Evolutionary conservation across 2,113 vertebrate genomes (phyloP).

Genomic region (Leptodactylus fuscus): DNA sequence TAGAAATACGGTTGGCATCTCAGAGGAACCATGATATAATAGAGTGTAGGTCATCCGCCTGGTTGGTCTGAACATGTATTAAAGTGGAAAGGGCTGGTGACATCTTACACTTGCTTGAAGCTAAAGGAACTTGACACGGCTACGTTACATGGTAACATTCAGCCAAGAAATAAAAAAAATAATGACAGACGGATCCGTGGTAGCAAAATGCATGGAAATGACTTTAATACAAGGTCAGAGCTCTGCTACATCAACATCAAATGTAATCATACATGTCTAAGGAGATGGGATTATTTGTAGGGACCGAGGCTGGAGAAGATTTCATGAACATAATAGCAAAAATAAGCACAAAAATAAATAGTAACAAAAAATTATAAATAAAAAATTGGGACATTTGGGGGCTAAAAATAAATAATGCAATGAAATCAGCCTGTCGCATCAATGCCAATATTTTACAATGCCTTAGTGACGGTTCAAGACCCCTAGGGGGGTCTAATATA

Average conservation of each 20-base stretch:
- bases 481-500: too few relatives aligned
- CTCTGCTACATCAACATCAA: neutral
- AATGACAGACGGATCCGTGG: neutral
- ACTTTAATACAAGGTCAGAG: conserved; percentile 12
- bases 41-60: conserved; percentile 7
- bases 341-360: neutral
- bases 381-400: too few relatives aligned
- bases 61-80: neutral
- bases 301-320: neutral
- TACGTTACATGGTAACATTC: conserved; percentile 7
- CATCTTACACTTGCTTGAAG: neutral
- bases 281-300: neutral
- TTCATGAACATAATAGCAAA: neutral
- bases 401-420: too few relatives aligned
- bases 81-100: conserved; percentile 1
- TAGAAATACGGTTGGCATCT: neutral
- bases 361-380: neutral
- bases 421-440: too few relatives aligned
- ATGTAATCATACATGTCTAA: neutral
- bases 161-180: neutral
- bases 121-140: conserved; percentile 16
- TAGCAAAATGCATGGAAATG: conserved; percentile 11
- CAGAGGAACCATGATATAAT: conserved; percentile 17
- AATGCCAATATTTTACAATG: too few relatives aligned
- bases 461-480: too few relatives aligned